Percentiles rank a stretch among this genome's conserved stretches.
Evolutionary conservation across 2,797 vertebrate species (phyloP).

Genomic region (Peromyscus aztecus): DNA sequence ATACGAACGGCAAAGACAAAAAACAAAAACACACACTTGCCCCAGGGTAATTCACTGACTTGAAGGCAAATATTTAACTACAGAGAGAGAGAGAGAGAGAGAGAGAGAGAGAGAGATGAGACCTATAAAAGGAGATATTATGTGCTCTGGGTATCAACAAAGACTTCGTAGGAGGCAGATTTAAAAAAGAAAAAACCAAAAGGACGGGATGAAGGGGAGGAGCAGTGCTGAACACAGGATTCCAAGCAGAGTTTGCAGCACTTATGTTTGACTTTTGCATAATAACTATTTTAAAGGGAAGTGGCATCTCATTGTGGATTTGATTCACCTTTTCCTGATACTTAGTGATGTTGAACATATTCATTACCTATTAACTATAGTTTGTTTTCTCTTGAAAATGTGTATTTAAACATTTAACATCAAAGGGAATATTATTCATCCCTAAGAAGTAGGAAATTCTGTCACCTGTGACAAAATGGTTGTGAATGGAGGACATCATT

Average conservation of each 20-base stretch:
- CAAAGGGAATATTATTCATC: neutral
- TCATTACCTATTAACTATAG: neutral
- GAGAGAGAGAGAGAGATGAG: no score
- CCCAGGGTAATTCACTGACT: neutral
- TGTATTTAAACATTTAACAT: neutral
- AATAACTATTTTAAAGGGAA: no score
- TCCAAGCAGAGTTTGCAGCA: neutral
- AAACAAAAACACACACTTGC: neutral
- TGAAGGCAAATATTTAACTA: neutral
- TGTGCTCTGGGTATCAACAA: neutral
- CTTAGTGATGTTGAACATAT: neutral
- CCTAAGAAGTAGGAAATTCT: neutral
- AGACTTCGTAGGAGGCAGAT: neutral
- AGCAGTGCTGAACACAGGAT: neutral
- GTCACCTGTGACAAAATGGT: neutral
- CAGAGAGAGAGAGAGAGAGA: no score
- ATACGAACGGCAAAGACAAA: neutral
- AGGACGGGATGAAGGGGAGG: rapidly evolving
- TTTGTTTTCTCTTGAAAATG: neutral
- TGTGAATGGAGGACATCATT: neutral
- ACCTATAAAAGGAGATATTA: neutral
- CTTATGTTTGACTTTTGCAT: neutral
- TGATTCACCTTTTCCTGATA: neutral
- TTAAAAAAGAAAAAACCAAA: neutral
- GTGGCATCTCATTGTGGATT: neutral